Percentiles rank a stretch among this genome's conserved stretches.
These are phyloP conservation scores for Heliconius ismenius DNA, from an alignment of 2,888 invertebrate species.

Conservation along the genomic window DNA sequence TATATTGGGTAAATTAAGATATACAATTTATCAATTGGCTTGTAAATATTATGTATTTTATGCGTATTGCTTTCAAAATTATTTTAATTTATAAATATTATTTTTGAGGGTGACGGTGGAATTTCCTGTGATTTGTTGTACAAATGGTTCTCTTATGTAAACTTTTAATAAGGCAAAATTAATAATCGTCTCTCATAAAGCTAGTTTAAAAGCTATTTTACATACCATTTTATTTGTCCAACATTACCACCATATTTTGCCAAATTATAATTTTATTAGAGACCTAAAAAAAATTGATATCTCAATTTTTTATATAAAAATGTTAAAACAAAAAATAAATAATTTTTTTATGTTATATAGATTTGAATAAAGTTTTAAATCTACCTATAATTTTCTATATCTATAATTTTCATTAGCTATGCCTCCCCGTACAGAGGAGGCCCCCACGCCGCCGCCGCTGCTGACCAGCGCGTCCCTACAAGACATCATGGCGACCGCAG, in stretches of 20 bases:
- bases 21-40: constrained; percentile 14
- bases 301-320: too few species aligned
- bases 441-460: constrained; percentile 71
- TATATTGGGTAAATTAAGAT: neutral
- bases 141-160: neutral
- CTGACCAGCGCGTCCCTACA: constrained; percentile 77
- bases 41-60: constrained; percentile 23
- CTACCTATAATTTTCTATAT: neutral
- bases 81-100: neutral
- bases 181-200: neutral
- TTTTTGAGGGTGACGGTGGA: constrained; percentile 24
- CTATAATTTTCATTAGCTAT: constrained; percentile 54
- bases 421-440: constrained; percentile 70
- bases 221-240: too few species aligned
- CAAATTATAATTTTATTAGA: neutral
- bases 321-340: too few species aligned
- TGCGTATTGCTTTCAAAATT: constrained; percentile 29
- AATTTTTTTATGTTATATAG: neutral
- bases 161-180: neutral
- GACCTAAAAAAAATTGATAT: too few species aligned
- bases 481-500: constrained; percentile 79
- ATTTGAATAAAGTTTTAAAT: neutral
- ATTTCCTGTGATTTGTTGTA: neutral
- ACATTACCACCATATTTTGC: neutral
- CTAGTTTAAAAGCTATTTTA: constrained; percentile 5